phyloP scores from a whole-genome alignment of 2,113 vertebrate species.

The Loxodonta africana region DNA sequence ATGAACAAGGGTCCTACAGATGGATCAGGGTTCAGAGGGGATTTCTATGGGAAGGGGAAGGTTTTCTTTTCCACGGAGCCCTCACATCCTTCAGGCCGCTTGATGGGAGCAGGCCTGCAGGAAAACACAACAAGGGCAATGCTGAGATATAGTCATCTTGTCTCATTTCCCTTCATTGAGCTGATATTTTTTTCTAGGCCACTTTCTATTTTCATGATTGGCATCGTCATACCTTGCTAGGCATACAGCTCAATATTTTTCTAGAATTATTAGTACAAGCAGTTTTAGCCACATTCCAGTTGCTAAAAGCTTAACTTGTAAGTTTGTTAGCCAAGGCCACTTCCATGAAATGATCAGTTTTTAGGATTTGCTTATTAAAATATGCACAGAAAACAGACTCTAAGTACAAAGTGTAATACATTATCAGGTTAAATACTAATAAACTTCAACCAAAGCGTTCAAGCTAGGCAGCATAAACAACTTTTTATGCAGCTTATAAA shows the following conservation, averaged over 20 bases:
- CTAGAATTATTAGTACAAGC: neutral
- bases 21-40: neutral
- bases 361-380: constrained; percentile 12
- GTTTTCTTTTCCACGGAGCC: neutral
- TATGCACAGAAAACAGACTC: neutral
- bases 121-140: neutral
- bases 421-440: neutral
- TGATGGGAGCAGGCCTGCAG: neutral
- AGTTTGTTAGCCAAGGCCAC: neutral
- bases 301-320: neutral
- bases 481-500: neutral
- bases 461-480: neutral
- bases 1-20: neutral
- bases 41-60: neutral
- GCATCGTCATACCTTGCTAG: neutral
- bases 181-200: neutral
- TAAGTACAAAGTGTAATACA: neutral
- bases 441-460: constrained; percentile 25
- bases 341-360: constrained; percentile 28
- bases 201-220: neutral
- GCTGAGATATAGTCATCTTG: neutral
- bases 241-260: neutral
- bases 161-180: neutral
- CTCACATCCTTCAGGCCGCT: neutral
- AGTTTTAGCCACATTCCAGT: neutral